phyloP scores from a whole-genome alignment of 1,140 invertebrate species.

The Pachyrhynchus sulphureomaculatus region DNA sequence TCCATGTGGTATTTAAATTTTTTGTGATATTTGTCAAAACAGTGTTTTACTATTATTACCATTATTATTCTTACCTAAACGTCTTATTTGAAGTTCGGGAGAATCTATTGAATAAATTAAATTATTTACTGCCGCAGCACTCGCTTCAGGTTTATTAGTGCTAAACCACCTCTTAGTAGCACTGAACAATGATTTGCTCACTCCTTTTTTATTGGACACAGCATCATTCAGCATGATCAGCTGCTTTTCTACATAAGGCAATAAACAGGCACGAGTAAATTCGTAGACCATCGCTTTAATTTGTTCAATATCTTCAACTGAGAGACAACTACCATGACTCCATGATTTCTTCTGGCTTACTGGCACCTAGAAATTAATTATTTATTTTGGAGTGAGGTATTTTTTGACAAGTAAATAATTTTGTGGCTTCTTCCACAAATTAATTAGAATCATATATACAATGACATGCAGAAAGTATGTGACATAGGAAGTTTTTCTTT shows the following conservation, averaged over 20 bases:
- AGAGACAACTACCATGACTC: conserved; percentile 74
- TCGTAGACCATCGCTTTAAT: conserved; percentile 85
- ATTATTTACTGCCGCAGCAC: conserved; percentile 63
- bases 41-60: too few species aligned
- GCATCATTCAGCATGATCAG: conserved; percentile 82
- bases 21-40: too few species aligned
- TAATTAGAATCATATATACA: too few species aligned
- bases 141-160: conserved; percentile 76
- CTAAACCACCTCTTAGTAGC: conserved; percentile 95
- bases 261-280: conserved; percentile 80
- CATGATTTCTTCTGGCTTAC: conserved; percentile 21
- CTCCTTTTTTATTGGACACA: conserved; percentile 84
- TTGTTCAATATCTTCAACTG: conserved; percentile 78
- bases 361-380: too few species aligned
- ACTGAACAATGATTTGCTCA: conserved; percentile 88
- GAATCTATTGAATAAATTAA: conserved; percentile 87
- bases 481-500: too few species aligned
- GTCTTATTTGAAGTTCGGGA: conserved; percentile 86
- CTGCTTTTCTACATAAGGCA: conserved; percentile 88
- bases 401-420: too few species aligned
- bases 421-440: too few species aligned
- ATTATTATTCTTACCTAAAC: too few species aligned
- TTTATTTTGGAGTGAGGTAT: too few species aligned
- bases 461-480: too few species aligned
- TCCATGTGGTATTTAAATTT: too few species aligned